These are phyloP conservation scores for Bombyx mandarina DNA, from an alignment of 1,140 invertebrate genomes.

Conservation along the genomic window DNA sequence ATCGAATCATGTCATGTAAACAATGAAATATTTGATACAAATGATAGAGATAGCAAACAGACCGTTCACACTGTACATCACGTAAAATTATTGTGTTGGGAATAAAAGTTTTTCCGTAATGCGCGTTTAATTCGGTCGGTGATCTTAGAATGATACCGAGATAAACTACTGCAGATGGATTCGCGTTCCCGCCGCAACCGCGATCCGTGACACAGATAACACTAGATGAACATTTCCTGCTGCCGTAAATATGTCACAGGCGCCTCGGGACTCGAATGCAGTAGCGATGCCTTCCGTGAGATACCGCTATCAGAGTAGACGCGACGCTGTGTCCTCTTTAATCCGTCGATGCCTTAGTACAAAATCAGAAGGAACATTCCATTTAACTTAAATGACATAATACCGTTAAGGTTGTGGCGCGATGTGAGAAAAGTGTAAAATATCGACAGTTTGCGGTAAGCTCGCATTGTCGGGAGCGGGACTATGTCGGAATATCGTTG, in stretches of 20 bases:
- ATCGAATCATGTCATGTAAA: slow-evolving; percentile 27
- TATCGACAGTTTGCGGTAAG: slow-evolving; percentile 27
- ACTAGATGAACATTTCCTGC: slow-evolving; percentile 27
- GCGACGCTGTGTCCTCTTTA: too few species aligned
- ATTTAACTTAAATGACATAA: background rate
- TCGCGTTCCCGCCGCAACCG: slow-evolving; percentile 20
- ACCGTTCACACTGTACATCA: too few species aligned
- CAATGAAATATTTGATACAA: slow-evolving; percentile 25
- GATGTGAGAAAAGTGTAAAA: slow-evolving; percentile 47
- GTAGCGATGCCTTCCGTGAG: too few species aligned
- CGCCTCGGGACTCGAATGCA: too few species aligned
- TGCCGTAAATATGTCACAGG: too few species aligned
- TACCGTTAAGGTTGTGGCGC: slow-evolving; percentile 33
- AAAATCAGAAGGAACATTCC: too few species aligned
- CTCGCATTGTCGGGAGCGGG: too few species aligned
- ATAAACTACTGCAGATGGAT: slow-evolving; percentile 24
- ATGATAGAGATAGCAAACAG: slow-evolving; percentile 7
- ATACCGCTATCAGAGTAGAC: too few species aligned
- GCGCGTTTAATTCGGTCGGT: slow-evolving; percentile 29
- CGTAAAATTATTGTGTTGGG: too few species aligned
- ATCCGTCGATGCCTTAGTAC: too few species aligned
- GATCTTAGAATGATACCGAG: slow-evolving; percentile 26
- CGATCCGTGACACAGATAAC: slow-evolving; percentile 41
- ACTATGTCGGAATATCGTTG: too few species aligned
- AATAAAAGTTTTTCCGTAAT: too few species aligned